Evolutionary conservation across 2,113 vertebrate species (phyloP), one percentile per base, ranked within the genome.

Genomic region (Poecilia latipinna): DNA sequence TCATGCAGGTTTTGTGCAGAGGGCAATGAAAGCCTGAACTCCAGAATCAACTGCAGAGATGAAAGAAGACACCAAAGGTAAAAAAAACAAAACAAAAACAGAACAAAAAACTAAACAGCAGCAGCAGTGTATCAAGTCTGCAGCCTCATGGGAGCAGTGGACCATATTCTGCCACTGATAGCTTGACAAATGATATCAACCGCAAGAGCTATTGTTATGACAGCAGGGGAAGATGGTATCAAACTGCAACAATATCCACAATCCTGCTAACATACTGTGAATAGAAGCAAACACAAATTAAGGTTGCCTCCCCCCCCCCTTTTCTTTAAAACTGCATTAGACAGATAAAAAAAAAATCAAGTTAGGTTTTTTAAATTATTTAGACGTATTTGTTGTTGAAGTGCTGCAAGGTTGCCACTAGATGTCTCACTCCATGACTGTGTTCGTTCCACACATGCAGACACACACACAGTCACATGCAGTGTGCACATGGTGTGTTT

Each of bases 401-500:
- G 77, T 87, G 22, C 70, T 51, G 6, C 2, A 0, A 4, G 29
- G 62, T 66, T 61, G 37, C 91, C 92, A 90, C 91, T 91, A 91
- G 91, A 86, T 87, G 91, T 90, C 91, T 86, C 87, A 85, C 82
- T 90, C 24, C 8, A 17, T 66, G 62, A 57, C 82, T 74, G 39
- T 82, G 79, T 75, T 68, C 63, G 77, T 68, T 77, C 66, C 84
- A 80, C 63, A 48, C 15, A 19, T 65, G 44, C 72, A 70, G 60
- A 44, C 61, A 31, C 70, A 66, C 77, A 73, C 67, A 69, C 33
- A 78, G 89, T 88, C 88, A 89, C 88, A 90, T 89, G 86, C 89
- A 82, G 82, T 31, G 86, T 81, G 91, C 91, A 94, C 92, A 93
- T 93, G 93, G 93, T 93, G 93, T 93, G 92, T 90, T 87, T 94